Evolutionary conservation across 2,113 vertebrate genomes (phyloP), one percentile per base, ranked within the genome.

Genomic region (Promerops cafer): DNA sequence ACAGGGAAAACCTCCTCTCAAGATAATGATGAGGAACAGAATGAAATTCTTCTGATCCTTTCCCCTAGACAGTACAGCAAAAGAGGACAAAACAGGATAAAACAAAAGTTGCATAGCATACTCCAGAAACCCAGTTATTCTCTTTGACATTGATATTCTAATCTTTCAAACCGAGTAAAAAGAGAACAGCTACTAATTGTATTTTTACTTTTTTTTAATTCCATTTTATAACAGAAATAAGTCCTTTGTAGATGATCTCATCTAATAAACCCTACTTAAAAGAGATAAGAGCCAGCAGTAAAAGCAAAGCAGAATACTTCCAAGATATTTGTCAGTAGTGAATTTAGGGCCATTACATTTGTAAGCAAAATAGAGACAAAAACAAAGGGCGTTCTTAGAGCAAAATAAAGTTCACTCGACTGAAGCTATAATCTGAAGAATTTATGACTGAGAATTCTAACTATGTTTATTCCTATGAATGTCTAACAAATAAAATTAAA

Each of bases 401-500:
- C 63, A 79, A 95, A 87, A 88, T 87, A 68, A 94, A 93, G 87
- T 90, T 91, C 90, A 80, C 63, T 87, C 2, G 2, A 71, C 28
- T 77, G 64, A 92, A 86, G 68, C 59, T 52, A 66, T 57, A 80
- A 94, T 91, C 85, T 89, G 68, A 92, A 92, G 89, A 89, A 61
- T 90, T 94, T 92, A 76, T 60, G 77, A 69, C 37, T 72, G 65
- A 92, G 81, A 86, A 57, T 85, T 93, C 75, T 75, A 76, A 69
- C 70, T 60, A 86, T 50, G 80, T 89, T 88, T 77, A 69, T 40
- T 94, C 89, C 53, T 89, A 86, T 89, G 87, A 31, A 37, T 44
- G 83, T 92, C 90, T 94, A 76, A 92, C 92, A 95, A 94, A 95
- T 72, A 47, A 96, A 95, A 93, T 96, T 75, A 87, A 96, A 96